A percentile compares a stretch with the other conserved stretches of the same genome.
Evolutionary conservation across 2,888 invertebrate genomes (phyloP).

Genomic region (Zeuzera pyrina): DNA sequence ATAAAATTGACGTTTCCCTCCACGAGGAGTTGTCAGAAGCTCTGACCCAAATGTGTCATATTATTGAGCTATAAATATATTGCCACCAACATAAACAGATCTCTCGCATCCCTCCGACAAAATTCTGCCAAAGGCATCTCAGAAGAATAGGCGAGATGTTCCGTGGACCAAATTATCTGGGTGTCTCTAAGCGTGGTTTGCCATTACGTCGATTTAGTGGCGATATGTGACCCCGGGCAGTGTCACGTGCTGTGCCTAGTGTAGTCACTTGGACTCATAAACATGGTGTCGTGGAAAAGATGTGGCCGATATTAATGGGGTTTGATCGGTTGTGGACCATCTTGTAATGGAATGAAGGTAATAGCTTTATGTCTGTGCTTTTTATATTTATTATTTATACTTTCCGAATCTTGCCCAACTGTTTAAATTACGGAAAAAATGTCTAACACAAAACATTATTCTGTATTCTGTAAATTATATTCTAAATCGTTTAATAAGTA

Average conservation of each 20-base stretch:
- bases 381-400: too few relatives aligned
- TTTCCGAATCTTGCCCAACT: too few relatives aligned
- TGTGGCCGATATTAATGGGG: constrained; percentile 1
- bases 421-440: too few relatives aligned
- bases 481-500: too few relatives aligned
- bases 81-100: constrained; percentile 23
- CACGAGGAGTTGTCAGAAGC: constrained; percentile 26
- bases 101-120: too few relatives aligned
- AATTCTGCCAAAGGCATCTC: too few relatives aligned
- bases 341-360: neutral
- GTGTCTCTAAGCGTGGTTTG: constrained; percentile 20
- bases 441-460: too few relatives aligned
- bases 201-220: constrained; percentile 37
- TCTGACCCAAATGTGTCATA: constrained; percentile 44
- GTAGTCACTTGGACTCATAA: constrained; percentile 13
- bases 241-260: constrained; percentile 21
- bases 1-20: constrained; percentile 25
- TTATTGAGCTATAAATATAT: constrained; percentile 51
- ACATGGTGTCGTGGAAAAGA: constrained; percentile 7
- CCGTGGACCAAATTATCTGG: constrained; percentile 2
- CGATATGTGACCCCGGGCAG: constrained; percentile 34
- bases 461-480: too few relatives aligned
- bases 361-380: constrained; percentile 1
- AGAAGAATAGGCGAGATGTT: too few relatives aligned
- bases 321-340: constrained; percentile 9